Base-by-base conservation (phyloP, 2,888 invertebrate species). In the Noctuana brunneofusca region DNA sequence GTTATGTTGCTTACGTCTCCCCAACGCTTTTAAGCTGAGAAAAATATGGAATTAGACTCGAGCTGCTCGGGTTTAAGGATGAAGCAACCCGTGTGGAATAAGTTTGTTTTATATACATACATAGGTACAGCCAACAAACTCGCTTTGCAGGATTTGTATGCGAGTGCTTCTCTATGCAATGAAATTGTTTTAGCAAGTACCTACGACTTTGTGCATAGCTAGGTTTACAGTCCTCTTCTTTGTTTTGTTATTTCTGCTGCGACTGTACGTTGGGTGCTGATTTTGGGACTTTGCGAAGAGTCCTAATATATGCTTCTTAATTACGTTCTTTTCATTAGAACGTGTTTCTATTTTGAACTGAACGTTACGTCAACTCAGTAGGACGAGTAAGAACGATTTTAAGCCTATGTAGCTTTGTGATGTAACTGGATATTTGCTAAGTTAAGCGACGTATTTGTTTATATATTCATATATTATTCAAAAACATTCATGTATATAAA, bases 1-100 rank as follows among this genome's bases (percentile, higher is more conserved):
- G 58, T 67, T 59, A 63, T 58, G 62, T 46, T 22, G 46, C 46
- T 46, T 46, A 46, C 46, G 20, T 46, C n/a, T 20, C 20, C 20
- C 12, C 12, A 22, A 46, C 20, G 46, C 20, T 46, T 20, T 46
- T 18, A 20, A 46, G 46, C 46, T 20, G 46, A 20, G 46, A 20
- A 46, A 38, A 46, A 46, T 46, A 20, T 46, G 20, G 46, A 20
- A 46, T 46, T 46, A 20, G 46, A 46, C 46, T 11, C 46, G 12
- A 11, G 46, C 3, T 14, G 11, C 46, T 20, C 14, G 18, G 20
- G 46, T 46, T 18, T 46, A 46, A 20, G 46, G 20, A 11, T 20
- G 46, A 11, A 20, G 12, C 20, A 46, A 11, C 11, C 18, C 11
- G 20, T 20, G 46, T 16, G 12, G 20, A 46, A 46, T 46, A 20